Evolutionary conservation across 2,888 invertebrate genomes (phyloP).

Genomic region (Orchesellides sinensis): DNA sequence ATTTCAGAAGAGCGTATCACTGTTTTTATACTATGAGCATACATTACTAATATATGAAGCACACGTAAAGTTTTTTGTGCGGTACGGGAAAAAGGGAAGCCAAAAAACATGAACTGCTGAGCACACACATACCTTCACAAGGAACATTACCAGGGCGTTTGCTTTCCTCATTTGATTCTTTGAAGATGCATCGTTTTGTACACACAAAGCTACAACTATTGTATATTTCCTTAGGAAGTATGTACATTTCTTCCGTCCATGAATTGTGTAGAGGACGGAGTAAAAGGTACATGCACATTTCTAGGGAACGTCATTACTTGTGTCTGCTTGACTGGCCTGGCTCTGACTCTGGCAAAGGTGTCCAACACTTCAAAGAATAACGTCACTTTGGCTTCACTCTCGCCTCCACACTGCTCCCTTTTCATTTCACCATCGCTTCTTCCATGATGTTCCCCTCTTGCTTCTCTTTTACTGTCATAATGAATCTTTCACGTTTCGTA

Average conservation of each 20-base stretch:
- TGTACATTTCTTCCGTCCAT: neutral
- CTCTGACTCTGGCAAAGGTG: conserved; percentile 59
- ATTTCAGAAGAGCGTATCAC: neutral
- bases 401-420: neutral
- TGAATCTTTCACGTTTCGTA: conserved; percentile 57
- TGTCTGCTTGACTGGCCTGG: conserved; percentile 44
- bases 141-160: conserved; percentile 52
- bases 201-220: conserved; percentile 9
- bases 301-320: conserved; percentile 57
- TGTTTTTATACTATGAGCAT: too few relatives aligned
- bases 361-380: conserved; percentile 63
- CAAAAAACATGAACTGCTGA: conserved; percentile 37
- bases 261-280: neutral
- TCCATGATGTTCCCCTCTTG: conserved; percentile 40
- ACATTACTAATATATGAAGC: too few relatives aligned
- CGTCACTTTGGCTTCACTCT: conserved; percentile 21
- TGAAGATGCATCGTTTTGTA: conserved; percentile 39
- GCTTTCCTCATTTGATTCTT: conserved; percentile 46
- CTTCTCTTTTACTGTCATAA: conserved; percentile 43
- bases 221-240: too few relatives aligned
- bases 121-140: conserved; percentile 8
- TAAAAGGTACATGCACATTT: neutral
- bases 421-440: neutral
- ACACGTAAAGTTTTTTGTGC: conserved; percentile 31
- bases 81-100: conserved; percentile 45